phyloP scores from a whole-genome alignment of 2,113 vertebrate genomes.

The Dicerorhinus sumatrensis region DNA sequence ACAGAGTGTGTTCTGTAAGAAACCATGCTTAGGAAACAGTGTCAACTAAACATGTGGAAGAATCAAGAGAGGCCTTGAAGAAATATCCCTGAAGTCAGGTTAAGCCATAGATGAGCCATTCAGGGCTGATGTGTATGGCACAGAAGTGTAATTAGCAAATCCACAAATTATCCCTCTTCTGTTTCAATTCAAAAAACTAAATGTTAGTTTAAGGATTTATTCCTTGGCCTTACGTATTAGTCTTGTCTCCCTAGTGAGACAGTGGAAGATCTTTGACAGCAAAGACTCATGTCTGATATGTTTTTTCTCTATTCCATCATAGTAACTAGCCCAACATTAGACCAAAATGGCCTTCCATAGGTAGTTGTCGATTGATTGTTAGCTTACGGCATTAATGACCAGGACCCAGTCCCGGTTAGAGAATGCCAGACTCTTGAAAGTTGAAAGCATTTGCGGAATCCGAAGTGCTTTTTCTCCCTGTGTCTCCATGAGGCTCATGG shows the following conservation, averaged over 20 bases:
- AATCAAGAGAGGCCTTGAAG: not conserved
- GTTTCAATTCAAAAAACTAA: conserved; percentile 22
- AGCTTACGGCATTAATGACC: not conserved
- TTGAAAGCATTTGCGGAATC: not conserved
- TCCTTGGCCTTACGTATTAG: not conserved
- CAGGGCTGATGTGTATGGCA: not conserved
- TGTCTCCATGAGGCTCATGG: not conserved
- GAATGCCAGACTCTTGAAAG: not conserved
- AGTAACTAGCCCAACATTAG: not conserved
- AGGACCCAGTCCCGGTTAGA: not conserved
- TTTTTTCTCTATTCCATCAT: not conserved
- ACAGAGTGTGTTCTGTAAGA: not conserved
- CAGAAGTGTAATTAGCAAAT: conserved; percentile 57
- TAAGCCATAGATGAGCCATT: conserved; percentile 9
- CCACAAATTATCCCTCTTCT: conserved; percentile 36
- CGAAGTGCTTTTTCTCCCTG: not conserved
- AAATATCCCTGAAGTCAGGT: conserved; percentile 40
- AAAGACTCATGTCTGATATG: not conserved
- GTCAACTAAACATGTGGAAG: not conserved
- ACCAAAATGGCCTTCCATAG: not conserved
- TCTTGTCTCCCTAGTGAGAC: not conserved
- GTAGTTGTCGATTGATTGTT: not conserved
- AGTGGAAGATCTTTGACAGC: not conserved
- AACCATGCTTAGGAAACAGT: not conserved
- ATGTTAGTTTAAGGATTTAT: conserved; percentile 42